Evolutionary conservation across 2,113 vertebrate species (phyloP).

Genomic region (Stigmatopora nigra): DNA sequence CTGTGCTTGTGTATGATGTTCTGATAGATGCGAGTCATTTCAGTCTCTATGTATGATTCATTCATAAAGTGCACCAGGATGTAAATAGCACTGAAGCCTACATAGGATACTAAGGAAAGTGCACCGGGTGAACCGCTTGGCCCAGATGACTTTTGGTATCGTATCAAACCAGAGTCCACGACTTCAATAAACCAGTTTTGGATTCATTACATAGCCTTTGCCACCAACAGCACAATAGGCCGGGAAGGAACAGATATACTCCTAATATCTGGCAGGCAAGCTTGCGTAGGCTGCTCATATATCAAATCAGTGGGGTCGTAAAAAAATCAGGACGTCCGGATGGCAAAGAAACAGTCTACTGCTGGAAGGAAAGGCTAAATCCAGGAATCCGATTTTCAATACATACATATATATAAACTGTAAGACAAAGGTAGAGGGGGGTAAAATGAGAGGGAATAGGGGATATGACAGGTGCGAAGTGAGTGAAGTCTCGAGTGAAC

Average conservation of each 20-base stretch:
- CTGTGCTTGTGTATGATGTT: constrained; percentile 9
- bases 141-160: constrained; percentile 6
- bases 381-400: constrained; percentile 30
- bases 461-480: constrained; percentile 45
- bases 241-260: constrained; percentile 17
- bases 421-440: constrained; percentile 6
- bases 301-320: constrained; percentile 57
- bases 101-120: neutral
- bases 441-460: constrained; percentile 29
- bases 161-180: constrained; percentile 16
- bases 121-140: neutral
- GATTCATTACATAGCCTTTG: constrained; percentile 31
- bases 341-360: constrained; percentile 29
- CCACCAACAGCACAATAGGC: constrained; percentile 25
- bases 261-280: constrained; percentile 32
- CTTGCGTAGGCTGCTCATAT: constrained; percentile 56
- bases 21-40: constrained; percentile 13
- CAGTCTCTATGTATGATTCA: constrained; percentile 22
- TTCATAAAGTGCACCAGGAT: constrained; percentile 25
- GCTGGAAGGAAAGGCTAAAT: constrained; percentile 30
- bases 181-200: constrained; percentile 8
- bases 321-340: constrained; percentile 49
- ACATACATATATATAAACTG: constrained; percentile 12
- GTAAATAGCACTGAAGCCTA: constrained; percentile 20
- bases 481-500: constrained; percentile 39